These are phyloP conservation scores for Ips nitidus DNA, from an alignment of 1,140 invertebrate genomes.

Conservation along the genomic window DNA sequence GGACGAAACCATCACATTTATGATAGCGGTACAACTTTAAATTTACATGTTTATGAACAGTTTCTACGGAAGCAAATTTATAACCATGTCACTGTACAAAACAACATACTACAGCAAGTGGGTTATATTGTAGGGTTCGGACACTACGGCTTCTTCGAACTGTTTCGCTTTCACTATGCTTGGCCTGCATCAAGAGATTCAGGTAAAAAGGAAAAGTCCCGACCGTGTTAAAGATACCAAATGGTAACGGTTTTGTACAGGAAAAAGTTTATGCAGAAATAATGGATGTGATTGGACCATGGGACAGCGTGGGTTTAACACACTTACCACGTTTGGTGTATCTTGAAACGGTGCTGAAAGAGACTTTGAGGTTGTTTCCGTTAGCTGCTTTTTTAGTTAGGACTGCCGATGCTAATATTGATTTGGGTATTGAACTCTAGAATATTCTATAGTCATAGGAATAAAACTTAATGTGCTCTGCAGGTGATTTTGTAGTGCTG, in stretches of 20 bases:
- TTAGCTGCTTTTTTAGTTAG: conserved; percentile 60
- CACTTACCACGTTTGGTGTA: conserved; percentile 64
- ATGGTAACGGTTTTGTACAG: conserved; percentile 50
- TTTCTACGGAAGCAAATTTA: neutral
- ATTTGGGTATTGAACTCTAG: conserved; percentile 28
- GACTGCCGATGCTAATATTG: conserved; percentile 51
- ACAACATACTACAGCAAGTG: no score
- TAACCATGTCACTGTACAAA: neutral
- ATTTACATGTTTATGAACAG: neutral
- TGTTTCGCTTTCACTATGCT: conserved; percentile 41
- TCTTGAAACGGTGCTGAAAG: conserved; percentile 65
- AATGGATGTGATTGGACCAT: conserved; percentile 54
- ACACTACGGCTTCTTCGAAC: conserved; percentile 38
- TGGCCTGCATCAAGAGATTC: conserved; percentile 44
- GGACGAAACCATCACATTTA: conserved; percentile 43
- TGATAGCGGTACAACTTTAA: conserved; percentile 34
- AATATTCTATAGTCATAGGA: neutral
- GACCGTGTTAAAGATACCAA: neutral
- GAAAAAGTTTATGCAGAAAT: conserved; percentile 62
- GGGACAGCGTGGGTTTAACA: conserved; percentile 51
- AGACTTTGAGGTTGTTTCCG: conserved; percentile 65
- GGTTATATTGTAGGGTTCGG: conserved; percentile 35
- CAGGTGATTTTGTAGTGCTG: conserved; percentile 38
- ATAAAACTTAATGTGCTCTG: neutral
- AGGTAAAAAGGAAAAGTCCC: conserved; percentile 28